Evolutionary conservation across 1,140 invertebrate species (phyloP), one percentile per base, ranked within the genome.

Genomic region (Cotesia vestalis): DNA sequence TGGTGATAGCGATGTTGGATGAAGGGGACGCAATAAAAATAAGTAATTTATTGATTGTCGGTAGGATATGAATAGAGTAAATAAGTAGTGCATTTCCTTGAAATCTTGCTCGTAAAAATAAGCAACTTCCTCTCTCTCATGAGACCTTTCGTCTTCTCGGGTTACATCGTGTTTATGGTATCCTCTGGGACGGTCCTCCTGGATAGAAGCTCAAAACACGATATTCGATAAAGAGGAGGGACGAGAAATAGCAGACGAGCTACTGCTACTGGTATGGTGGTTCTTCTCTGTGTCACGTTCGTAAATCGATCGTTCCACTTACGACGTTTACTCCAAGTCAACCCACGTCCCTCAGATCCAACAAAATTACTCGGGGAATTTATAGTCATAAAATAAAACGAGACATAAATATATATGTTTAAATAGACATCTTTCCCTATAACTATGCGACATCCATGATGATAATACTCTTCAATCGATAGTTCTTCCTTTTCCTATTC

Each of bases 221-320:
- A 59, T 59, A 20, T 59, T 46, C 40, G 8, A 46, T 6, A 46
- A 46, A 6, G 40, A 27, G 27, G 27, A 27, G 27, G 27, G 3
- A 27, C 27, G 27, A 27, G 27, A 27, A 27, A 27, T 27, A 27
- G 27, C 27, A 27, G 27, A 17, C 9, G 17, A 12, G 5, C 53
- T 55, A 14, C 17, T 55, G 12, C 17, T 55, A 12, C 53, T 27
- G 27, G 27, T 27, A 27, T 27, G 27, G 27, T 27, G 27, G 27
- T 27, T 20, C 20, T 27, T 27, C 57, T 59, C 14, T 59, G 17
- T 27, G 57, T 59, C 57, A 59, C 27, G 57, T 59, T 59, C 57
- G 57, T 59, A 59, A 59, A 59, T 59, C 57, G 57, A 59, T 59
- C 57, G 57, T 20, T 59, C 57, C 17, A 59, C 57, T 59, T 59